These are phyloP conservation scores for Anisognathus igniventris DNA, from an alignment of 2,797 vertebrate genomes.

Conservation along the genomic window DNA sequence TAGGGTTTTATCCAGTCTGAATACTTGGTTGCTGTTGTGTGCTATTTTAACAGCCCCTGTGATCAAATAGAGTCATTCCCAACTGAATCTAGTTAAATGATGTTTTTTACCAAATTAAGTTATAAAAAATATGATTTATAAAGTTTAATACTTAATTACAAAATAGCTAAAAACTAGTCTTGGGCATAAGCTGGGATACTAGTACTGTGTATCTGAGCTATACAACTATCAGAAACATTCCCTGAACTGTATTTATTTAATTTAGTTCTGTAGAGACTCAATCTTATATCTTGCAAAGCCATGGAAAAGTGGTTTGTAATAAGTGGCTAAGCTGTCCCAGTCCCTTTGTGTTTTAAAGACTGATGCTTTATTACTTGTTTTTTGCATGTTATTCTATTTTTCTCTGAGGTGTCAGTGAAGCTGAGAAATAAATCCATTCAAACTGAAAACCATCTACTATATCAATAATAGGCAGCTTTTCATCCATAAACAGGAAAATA, in stretches of 20 bases:
- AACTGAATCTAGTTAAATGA: neutral
- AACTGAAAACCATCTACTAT: neutral
- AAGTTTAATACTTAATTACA: neutral
- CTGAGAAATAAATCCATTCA: neutral
- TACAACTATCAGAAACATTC: neutral
- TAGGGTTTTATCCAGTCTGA: neutral
- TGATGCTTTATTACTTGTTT: neutral
- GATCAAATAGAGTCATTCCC: neutral
- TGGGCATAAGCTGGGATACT: neutral
- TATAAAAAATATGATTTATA: neutral
- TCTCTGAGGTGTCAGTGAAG: neutral
- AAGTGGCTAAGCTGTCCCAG: neutral
- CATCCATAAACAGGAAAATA: neutral
- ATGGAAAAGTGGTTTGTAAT: neutral
- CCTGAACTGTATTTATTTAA: neutral
- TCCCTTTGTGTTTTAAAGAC: neutral
- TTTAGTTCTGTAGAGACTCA: neutral
- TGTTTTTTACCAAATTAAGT: neutral
- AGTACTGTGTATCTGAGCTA: neutral
- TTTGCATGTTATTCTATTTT: neutral
- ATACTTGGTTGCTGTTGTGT: neutral
- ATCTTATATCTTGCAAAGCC: neutral
- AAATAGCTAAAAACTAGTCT: neutral
- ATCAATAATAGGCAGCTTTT: neutral
- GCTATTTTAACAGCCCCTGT: neutral